These are phyloP conservation scores for Phaonia tiefii DNA, from an alignment of 2,888 invertebrate genomes.

Conservation along the genomic window DNA sequence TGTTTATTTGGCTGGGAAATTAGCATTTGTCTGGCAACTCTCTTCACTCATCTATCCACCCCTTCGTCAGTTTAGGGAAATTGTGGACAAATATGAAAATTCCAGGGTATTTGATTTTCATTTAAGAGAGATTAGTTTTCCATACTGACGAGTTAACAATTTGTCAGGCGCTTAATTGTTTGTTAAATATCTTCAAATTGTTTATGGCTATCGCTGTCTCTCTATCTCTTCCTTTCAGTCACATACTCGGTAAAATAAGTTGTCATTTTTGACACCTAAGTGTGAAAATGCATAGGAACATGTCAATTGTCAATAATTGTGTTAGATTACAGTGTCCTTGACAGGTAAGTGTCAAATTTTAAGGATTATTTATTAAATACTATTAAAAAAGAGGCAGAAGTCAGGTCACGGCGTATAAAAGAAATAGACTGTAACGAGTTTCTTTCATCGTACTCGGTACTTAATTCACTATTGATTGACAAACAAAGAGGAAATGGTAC, in stretches of 20 bases:
- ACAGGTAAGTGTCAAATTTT: conserved; percentile 13
- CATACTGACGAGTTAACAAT: neutral
- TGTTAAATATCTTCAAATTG: neutral
- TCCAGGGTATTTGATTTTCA: neutral
- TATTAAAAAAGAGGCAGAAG: neutral
- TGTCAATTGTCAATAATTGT: neutral
- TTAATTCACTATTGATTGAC: no score
- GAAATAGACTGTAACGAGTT: no score
- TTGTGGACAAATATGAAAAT: conserved; percentile 33
- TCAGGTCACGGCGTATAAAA: no score
- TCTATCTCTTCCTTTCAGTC: neutral
- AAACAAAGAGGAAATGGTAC: no score
- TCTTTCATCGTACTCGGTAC: no score
- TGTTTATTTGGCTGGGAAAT: neutral
- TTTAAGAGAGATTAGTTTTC: neutral
- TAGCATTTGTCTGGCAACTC: neutral
- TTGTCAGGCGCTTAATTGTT: conserved; percentile 37
- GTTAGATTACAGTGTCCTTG: conserved; percentile 11
- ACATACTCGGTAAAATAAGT: neutral
- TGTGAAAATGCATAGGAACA: conserved; percentile 12
- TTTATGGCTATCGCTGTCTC: no score
- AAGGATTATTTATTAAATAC: neutral
- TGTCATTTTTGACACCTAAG: conserved; percentile 14
- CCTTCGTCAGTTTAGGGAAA: conserved; percentile 6
- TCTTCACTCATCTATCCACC: neutral